Conservation (phyloP, 2,888 invertebrate species). For the Agrochola litura region DNA sequence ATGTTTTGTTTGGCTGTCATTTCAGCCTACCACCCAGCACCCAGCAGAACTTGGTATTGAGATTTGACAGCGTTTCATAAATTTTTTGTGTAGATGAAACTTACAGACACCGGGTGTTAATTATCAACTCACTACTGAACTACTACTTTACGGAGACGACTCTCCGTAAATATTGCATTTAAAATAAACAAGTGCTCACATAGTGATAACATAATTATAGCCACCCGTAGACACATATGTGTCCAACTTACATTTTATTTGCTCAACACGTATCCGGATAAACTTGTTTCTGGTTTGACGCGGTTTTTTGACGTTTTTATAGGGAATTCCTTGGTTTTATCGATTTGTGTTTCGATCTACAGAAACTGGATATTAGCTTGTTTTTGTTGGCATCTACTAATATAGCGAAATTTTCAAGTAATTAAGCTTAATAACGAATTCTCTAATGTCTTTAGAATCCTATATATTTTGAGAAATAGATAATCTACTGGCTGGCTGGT, state of each 20-base stretch:
- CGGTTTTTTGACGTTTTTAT: constrained; percentile 22
- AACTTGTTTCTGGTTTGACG: constrained; percentile 48
- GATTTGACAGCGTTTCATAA: neutral
- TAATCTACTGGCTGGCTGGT: neutral
- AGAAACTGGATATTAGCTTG: constrained; percentile 25
- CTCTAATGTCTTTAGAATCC: neutral
- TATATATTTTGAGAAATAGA: neutral
- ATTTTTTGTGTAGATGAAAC: neutral
- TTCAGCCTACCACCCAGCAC: neutral
- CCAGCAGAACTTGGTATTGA: neutral
- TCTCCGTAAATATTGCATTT: constrained; percentile 1
- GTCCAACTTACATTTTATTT: constrained; percentile 29
- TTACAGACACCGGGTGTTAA: neutral
- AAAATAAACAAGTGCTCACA: constrained; percentile 7
- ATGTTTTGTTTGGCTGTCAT: neutral
- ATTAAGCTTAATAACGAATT: constrained; percentile 11
- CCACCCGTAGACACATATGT: constrained; percentile 26
- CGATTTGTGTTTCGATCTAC: constrained; percentile 20
- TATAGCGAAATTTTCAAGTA: neutral
- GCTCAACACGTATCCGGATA: constrained; percentile 30
- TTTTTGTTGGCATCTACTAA: constrained; percentile 18
- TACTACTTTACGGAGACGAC: too few species aligned
- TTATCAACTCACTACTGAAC: neutral
- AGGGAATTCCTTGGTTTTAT: constrained; percentile 45
- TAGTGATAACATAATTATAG: constrained; percentile 42